Evolutionary conservation across 2,113 vertebrate genomes (phyloP).

Genomic region (Charina bottae): DNA sequence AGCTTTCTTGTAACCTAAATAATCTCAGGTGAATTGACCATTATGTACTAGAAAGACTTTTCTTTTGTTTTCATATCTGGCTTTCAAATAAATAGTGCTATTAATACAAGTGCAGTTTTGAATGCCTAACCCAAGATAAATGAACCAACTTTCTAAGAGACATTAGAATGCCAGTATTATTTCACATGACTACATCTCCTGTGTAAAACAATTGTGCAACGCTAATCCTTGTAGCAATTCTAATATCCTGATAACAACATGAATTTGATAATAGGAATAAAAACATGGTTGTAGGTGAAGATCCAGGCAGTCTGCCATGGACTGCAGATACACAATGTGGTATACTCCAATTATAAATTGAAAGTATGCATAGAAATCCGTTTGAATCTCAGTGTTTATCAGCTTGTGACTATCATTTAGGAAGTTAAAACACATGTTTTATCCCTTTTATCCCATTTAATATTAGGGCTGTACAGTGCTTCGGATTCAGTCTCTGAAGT

Average conservation of each 20-base stretch:
- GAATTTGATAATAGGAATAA: neutral
- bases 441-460: neutral
- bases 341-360: neutral
- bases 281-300: neutral
- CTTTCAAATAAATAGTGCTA: constrained; percentile 13
- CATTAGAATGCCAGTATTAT: neutral
- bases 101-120: neutral
- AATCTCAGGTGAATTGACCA: neutral
- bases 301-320: neutral
- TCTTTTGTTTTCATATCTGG: constrained; percentile 4
- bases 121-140: neutral
- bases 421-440: neutral
- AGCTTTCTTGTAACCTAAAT: neutral
- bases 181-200: neutral
- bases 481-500: neutral
- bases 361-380: neutral
- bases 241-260: neutral
- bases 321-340: neutral
- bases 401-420: neutral
- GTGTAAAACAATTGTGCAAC: neutral
- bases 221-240: neutral
- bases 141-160: neutral
- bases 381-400: neutral
- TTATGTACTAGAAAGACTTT: neutral
- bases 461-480: neutral